Evolutionary conservation across 2,888 invertebrate genomes (phyloP), one percentile per base, ranked within the genome.

Genomic region (Eutolmus rufibarbis): DNA sequence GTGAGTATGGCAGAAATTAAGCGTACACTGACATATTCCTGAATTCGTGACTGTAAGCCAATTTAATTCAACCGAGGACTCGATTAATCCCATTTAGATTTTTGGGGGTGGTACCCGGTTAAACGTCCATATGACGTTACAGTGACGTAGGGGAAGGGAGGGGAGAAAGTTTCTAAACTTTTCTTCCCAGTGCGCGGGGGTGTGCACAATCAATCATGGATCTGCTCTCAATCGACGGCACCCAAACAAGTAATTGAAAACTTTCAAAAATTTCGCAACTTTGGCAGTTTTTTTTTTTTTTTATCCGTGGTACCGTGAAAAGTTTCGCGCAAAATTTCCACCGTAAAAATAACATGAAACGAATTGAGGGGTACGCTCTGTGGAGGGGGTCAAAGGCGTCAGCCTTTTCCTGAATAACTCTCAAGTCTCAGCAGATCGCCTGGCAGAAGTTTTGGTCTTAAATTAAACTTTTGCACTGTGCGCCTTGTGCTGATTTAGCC

Each of bases 1-100:
- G n/a, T 77, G 40, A 23, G 23, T n/a, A 37, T 19, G 76, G 77
- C 51, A 40, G 12, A 34, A 56, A 51, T 51, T 81, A 56, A 51
- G n/a, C 16, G 56, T 81, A 28, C 16, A 16, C 23, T n/a, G 16
- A 31, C 79, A 19, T 79, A 43, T 46, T n/a, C 51, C 51, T 12
- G 66, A 23, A 66, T 81, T 81, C 78, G 78, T 78, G 78, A 78
- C 43, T 78, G 40, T 78, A 40, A 78, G 78, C 14, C 23, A 19
- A 43, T 78, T 78, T 46, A 78, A 78, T 78, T 78, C 23, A 40
- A 19, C n/a, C 78, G 19, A n/a, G 12, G 12, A 46, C 43, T 12
- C 43, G 23, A 78, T 78, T 46, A 43, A 78, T 78, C 19, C 37
- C 8, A 43, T 56, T 51, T 23, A 31, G 23, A 4, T 51, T 66